Conservation (phyloP, 2,888 invertebrate genomes). For the Danaus chrysippus region DNA sequence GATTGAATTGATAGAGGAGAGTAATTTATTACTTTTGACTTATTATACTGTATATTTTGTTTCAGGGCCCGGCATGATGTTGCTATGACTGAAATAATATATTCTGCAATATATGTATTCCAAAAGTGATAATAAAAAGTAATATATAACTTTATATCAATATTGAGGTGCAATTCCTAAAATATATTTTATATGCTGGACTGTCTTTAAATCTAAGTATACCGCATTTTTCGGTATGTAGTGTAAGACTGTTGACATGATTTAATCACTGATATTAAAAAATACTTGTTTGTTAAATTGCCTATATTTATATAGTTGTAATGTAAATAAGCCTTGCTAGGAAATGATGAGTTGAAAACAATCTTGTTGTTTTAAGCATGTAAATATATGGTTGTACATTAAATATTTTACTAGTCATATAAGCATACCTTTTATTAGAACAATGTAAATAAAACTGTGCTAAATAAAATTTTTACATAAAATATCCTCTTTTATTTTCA, state of each 20-base stretch:
- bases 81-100: conserved; percentile 10
- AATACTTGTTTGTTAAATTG: conserved; percentile 18
- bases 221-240: conserved; percentile 12
- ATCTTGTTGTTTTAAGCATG: conserved; percentile 13
- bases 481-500: conserved; percentile 31
- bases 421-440: conserved; percentile 50
- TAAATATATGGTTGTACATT: conserved; percentile 45
- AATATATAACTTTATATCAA: conserved; percentile 15
- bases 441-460: conserved; percentile 50
- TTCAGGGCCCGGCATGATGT: conserved; percentile 39
- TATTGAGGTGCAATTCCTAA: conserved; percentile 25
- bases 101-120: conserved; percentile 15
- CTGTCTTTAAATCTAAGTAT: conserved; percentile 15
- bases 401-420: conserved; percentile 56
- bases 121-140: conserved; percentile 18
- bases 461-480: conserved; percentile 42
- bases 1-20: too few relatives aligned
- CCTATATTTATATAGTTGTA: conserved; percentile 13
- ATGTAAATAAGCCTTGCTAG: conserved; percentile 18
- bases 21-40: conserved; percentile 1
- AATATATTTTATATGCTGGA: conserved; percentile 21
- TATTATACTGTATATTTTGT: conserved; percentile 15
- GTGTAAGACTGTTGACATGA: conserved; percentile 34
- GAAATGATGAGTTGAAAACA: background rate
- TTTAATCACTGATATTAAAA: conserved; percentile 22